Evolutionary conservation across 2,888 invertebrate genomes (phyloP).

Genomic region (Scaptomyza reducta): DNA sequence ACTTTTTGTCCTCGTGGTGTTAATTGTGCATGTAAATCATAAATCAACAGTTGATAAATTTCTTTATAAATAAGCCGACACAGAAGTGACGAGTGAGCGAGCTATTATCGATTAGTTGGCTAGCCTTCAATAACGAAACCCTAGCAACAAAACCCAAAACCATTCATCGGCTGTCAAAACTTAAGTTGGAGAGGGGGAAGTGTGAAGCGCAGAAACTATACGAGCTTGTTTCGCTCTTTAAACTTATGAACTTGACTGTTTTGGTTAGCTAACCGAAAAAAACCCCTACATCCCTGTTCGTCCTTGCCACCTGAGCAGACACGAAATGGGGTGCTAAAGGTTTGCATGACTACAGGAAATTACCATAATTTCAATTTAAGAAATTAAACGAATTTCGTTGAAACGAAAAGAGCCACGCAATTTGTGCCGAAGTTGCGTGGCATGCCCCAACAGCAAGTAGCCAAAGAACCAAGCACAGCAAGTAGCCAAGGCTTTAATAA

Average conservation of each 20-base stretch:
- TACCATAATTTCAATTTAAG: slow-evolving; percentile 82
- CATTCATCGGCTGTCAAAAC: slow-evolving; percentile 57
- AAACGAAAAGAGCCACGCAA: slow-evolving; percentile 48
- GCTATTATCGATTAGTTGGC: slow-evolving; percentile 50
- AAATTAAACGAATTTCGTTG: slow-evolving; percentile 74
- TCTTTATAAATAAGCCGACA: slow-evolving; percentile 35
- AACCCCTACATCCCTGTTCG: neutral
- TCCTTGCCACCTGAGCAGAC: slow-evolving; percentile 38
- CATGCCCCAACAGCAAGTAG: slow-evolving; percentile 35
- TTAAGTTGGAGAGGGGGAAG: slow-evolving; percentile 5
- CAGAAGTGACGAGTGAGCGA: slow-evolving; percentile 23
- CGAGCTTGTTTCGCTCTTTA: slow-evolving; percentile 48
- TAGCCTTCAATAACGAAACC: slow-evolving; percentile 47
- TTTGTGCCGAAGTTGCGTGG: too few relatives aligned
- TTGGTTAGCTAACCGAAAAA: slow-evolving; percentile 50
- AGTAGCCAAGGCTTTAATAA: slow-evolving; percentile 54
- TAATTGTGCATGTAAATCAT: slow-evolving; percentile 61
- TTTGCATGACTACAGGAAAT: slow-evolving; percentile 79
- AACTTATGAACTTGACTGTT: slow-evolving; percentile 78
- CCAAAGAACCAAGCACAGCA: slow-evolving; percentile 14
- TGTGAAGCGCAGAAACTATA: slow-evolving; percentile 9
- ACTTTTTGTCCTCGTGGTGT: slow-evolving; percentile 45
- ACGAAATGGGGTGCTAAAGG: slow-evolving; percentile 67
- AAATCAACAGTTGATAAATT: slow-evolving; percentile 67
- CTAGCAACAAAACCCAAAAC: slow-evolving; percentile 32